A percentile compares a stretch with the other conserved stretches of the same genome.
These are phyloP conservation scores for Melinopterus prodromus DNA, from an alignment of 2,888 invertebrate species.

Conservation along the genomic window DNA sequence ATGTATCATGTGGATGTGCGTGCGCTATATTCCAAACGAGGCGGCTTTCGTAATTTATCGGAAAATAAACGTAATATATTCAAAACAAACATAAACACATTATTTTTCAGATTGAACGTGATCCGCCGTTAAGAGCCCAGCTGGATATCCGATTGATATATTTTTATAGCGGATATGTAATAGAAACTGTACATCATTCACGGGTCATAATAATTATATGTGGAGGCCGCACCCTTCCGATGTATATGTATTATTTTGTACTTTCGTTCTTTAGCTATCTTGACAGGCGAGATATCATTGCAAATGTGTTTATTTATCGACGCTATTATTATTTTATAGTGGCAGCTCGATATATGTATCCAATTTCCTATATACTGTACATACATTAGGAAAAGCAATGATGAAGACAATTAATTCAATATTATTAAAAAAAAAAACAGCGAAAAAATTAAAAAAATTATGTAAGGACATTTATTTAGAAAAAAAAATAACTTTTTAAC, in stretches of 20 bases:
- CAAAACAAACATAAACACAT: constrained; percentile 4
- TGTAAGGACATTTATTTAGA: too few species aligned
- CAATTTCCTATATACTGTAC: background rate
- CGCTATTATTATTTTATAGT: background rate
- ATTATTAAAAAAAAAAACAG: too few species aligned
- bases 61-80: background rate
- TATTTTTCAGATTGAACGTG: constrained; percentile 4
- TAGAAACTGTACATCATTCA: background rate
- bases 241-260: background rate
- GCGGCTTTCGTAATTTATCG: constrained; percentile 4
- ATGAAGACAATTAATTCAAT: too few species aligned
- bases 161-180: background rate
- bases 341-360: background rate
- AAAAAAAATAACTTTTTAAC: too few species aligned
- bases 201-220: background rate
- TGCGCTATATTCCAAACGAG: background rate
- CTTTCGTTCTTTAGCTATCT: background rate
- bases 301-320: background rate
- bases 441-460: too few species aligned
- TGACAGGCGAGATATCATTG: background rate
- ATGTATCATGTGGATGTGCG: background rate
- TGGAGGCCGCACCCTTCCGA: background rate
- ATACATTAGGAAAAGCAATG: background rate
- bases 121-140: background rate
- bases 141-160: constrained; percentile 4